A percentile compares a stretch with the other conserved stretches of the same genome.
These are phyloP conservation scores for Gnatocerus cornutus DNA, from an alignment of 2,888 invertebrate species.

Conservation along the genomic window DNA sequence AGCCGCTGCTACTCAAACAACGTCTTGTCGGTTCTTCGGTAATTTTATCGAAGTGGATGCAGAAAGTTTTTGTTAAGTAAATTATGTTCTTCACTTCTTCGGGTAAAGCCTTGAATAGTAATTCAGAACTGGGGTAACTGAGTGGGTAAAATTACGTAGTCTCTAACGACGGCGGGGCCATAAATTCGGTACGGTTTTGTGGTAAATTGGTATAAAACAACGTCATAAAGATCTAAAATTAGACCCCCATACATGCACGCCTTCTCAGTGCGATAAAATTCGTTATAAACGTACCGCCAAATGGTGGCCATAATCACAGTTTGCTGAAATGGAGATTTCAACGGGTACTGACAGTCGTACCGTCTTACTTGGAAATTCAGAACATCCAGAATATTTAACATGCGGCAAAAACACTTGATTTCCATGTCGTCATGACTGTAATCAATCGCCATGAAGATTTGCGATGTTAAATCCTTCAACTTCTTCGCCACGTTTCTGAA, in stretches of 20 bases:
- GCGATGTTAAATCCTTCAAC: conserved; percentile 56
- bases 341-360: too few relatives aligned
- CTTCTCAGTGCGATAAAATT: conserved; percentile 57
- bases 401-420: conserved; percentile 62
- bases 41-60: conserved; percentile 64
- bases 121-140: conserved; percentile 3
- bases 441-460: conserved; percentile 58
- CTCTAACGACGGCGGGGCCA: conserved; percentile 59
- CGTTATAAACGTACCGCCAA: conserved; percentile 65
- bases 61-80: conserved; percentile 63
- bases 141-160: conserved; percentile 59
- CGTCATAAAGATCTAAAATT: conserved; percentile 61
- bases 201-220: conserved; percentile 61
- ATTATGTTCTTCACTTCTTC: conserved; percentile 62
- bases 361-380: conserved; percentile 61
- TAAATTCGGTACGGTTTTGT: conserved; percentile 62
- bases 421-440: conserved; percentile 64
- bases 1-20: conserved; percentile 57
- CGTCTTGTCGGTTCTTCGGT: conserved; percentile 58
- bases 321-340: conserved; percentile 59
- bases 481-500: conserved; percentile 60
- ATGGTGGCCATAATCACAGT: conserved; percentile 62
- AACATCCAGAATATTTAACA: conserved; percentile 63
- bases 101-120: conserved; percentile 60
- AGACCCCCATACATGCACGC: conserved; percentile 65